These are phyloP conservation scores for Aphelenchoides besseyi DNA, from an alignment of 1,140 invertebrate genomes.

Conservation along the genomic window DNA sequence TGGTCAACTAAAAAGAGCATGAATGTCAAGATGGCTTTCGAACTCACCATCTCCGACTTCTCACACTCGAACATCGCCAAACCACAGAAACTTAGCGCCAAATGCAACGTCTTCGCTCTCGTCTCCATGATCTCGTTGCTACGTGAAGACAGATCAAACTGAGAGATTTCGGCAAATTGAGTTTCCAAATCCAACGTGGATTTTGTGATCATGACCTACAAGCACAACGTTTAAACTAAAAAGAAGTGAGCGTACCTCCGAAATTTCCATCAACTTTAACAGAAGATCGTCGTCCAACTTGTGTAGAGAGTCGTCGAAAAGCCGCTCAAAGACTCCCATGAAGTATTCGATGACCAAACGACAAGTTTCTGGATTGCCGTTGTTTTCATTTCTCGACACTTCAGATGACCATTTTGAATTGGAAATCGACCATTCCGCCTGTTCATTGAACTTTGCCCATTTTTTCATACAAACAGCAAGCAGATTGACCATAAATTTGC, in stretches of 20 bases:
- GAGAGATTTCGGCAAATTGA: background rate
- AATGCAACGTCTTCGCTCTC: constrained; percentile 25
- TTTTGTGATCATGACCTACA: constrained; percentile 12
- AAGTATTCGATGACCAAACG: constrained; percentile 23
- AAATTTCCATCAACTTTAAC: constrained; percentile 19
- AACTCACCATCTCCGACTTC: background rate
- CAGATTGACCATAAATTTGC: background rate
- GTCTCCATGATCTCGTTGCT: constrained; percentile 2
- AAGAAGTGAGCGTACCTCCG: background rate
- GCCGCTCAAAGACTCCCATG: background rate
- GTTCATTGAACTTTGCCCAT: background rate
- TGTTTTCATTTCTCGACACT: background rate
- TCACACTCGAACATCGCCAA: background rate
- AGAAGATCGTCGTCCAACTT: constrained; percentile 11
- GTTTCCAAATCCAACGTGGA: background rate
- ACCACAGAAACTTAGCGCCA: constrained; percentile 9
- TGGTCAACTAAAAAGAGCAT: background rate
- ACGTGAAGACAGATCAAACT: background rate
- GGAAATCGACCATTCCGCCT: background rate
- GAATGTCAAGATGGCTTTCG: background rate
- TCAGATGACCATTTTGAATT: constrained; percentile 1
- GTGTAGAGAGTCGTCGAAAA: constrained; percentile 7
- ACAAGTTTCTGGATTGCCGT: background rate
- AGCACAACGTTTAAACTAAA: background rate
- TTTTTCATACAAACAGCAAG: background rate